Conservation (phyloP, 2,797 vertebrate species). For the Florisuga fusca region DNA sequence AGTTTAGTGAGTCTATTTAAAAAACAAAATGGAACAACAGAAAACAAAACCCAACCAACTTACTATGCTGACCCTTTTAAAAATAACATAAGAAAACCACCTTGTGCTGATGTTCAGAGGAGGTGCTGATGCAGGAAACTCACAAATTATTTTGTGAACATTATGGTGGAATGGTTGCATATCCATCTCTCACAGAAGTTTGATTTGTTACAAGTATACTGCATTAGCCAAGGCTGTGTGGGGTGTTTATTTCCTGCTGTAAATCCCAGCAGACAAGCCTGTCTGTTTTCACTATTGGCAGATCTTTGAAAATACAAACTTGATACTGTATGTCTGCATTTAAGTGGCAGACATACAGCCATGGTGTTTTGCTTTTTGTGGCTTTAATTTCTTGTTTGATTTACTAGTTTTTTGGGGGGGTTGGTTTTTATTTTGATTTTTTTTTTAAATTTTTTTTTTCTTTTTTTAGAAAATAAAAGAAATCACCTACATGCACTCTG, state of each 20-base stretch:
- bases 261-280: background rate
- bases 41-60: background rate
- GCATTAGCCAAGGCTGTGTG: background rate
- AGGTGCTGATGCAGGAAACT: background rate
- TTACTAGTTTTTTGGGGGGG: background rate
- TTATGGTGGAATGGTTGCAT: background rate
- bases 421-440: too few relatives aligned
- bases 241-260: background rate
- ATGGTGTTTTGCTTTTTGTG: background rate
- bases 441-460: background rate
- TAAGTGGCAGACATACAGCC: background rate
- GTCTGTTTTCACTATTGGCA: background rate
- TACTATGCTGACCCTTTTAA: background rate
- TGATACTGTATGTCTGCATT: background rate
- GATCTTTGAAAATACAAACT: background rate
- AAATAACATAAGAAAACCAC: background rate
- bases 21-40: background rate
- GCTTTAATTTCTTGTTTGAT: background rate
- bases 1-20: background rate
- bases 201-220: background rate
- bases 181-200: background rate
- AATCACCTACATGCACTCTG: slow-evolving; percentile 98
- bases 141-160: background rate
- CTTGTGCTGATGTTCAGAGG: background rate
- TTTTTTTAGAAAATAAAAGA: slow-evolving; percentile 94